Evolutionary conservation across 2,113 vertebrate genomes (phyloP).

Genomic region (Odocoileus hemionus): DNA sequence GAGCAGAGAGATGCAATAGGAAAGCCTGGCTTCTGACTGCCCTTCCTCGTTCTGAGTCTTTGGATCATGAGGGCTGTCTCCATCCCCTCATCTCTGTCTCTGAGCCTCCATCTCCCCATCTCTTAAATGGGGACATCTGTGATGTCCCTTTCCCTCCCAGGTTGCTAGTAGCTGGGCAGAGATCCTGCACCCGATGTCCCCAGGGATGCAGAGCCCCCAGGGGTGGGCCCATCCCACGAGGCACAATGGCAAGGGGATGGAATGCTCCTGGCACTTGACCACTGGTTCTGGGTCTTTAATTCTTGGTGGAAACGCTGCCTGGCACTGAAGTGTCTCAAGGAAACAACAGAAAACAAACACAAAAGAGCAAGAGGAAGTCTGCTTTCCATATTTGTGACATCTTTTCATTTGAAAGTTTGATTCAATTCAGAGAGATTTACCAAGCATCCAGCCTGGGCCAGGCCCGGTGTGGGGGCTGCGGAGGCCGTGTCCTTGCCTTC

Average conservation of each 20-base stretch:
- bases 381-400: neutral
- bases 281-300: neutral
- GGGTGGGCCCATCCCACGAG: rapidly evolving
- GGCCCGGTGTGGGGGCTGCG: rapidly evolving
- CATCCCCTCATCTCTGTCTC: too few species aligned
- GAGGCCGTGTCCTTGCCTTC: too few species aligned
- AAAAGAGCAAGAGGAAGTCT: rapidly evolving
- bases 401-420: neutral
- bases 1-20: neutral
- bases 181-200: neutral
- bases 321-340: neutral
- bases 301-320: neutral
- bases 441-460: too few species aligned
- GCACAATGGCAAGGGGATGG: rapidly evolving
- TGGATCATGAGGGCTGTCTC: neutral
- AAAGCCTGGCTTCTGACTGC: neutral
- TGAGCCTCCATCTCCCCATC: neutral
- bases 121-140: rapidly evolving
- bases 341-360: neutral
- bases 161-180: neutral
- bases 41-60: rapidly evolving
- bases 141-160: neutral
- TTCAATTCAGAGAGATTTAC: neutral
- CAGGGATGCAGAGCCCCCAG: too few species aligned
- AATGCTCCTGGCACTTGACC: neutral